Evolutionary conservation across 2,888 invertebrate species (phyloP).

Genomic region (Helleia helle): DNA sequence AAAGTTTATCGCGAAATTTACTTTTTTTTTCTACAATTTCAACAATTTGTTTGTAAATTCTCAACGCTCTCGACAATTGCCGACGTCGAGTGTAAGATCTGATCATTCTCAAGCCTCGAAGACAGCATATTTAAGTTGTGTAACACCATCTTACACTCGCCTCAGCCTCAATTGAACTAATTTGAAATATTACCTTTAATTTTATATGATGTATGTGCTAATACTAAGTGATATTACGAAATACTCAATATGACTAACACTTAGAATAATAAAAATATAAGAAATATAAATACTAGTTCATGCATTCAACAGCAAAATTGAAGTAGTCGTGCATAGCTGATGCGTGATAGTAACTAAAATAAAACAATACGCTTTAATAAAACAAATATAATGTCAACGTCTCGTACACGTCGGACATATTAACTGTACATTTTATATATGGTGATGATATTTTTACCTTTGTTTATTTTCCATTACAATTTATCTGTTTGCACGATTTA

Average conservation of each 20-base stretch:
- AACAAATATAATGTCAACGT: slow-evolving; percentile 30
- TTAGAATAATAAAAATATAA: slow-evolving; percentile 45
- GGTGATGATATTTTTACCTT: slow-evolving; percentile 60
- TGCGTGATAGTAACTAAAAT: slow-evolving; percentile 66
- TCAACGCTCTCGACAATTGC: slow-evolving; percentile 72
- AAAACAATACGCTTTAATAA: slow-evolving; percentile 40
- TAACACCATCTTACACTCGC: slow-evolving; percentile 55
- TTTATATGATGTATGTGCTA: slow-evolving; percentile 66
- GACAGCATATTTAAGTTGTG: slow-evolving; percentile 1
- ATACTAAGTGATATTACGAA: slow-evolving; percentile 56
- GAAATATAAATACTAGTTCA: slow-evolving; percentile 48
- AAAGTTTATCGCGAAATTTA: slow-evolving; percentile 26
- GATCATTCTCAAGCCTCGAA: slow-evolving; percentile 26
- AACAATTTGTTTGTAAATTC: slow-evolving; percentile 53
- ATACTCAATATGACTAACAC: slow-evolving; percentile 55
- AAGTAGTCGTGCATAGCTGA: slow-evolving; percentile 70
- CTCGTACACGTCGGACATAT: slow-evolving; percentile 30
- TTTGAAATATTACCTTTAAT: slow-evolving; percentile 52
- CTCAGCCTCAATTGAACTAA: slow-evolving; percentile 43
- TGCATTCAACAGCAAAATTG: slow-evolving; percentile 68
- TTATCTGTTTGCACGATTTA: slow-evolving; percentile 60
- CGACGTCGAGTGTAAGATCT: slow-evolving; percentile 64
- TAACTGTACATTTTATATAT: slow-evolving; percentile 18
- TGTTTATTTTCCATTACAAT: slow-evolving; percentile 54
- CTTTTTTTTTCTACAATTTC: slow-evolving; percentile 21